These are phyloP conservation scores for Napeogenes inachia DNA, from an alignment of 2,888 invertebrate genomes.

Conservation along the genomic window DNA sequence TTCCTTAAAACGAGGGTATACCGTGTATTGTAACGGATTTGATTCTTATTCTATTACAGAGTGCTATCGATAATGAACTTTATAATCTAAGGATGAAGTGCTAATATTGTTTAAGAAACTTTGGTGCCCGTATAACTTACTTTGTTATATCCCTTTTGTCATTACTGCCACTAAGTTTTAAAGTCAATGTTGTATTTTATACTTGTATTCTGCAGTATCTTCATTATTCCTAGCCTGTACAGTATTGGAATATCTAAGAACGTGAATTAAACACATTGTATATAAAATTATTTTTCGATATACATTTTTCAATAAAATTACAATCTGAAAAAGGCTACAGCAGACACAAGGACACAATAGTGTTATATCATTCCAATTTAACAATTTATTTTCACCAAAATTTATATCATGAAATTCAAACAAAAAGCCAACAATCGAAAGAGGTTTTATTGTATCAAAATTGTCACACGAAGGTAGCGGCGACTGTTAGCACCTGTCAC, in stretches of 20 bases:
- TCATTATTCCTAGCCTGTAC: too few relatives aligned
- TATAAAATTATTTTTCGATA: too few relatives aligned
- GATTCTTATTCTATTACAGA: slow-evolving; percentile 17
- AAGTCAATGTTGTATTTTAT: slow-evolving; percentile 27
- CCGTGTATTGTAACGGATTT: slow-evolving; percentile 7
- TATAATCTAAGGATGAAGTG: slow-evolving; percentile 23
- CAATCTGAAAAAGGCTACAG: too few relatives aligned
- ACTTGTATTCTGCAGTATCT: slow-evolving; percentile 21
- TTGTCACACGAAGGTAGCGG: slow-evolving; percentile 17
- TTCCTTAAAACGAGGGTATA: slow-evolving; percentile 5
- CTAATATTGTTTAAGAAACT: slow-evolving; percentile 23
- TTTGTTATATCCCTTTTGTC: slow-evolving; percentile 34
- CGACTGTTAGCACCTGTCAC: slow-evolving; percentile 60
- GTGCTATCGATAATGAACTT: slow-evolving; percentile 26
- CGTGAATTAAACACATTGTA: too few relatives aligned
- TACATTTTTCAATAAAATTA: too few relatives aligned
- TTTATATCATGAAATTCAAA: slow-evolving; percentile 1
- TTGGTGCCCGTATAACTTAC: slow-evolving; percentile 31
- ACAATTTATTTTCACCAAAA: neutral
- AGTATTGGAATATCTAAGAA: too few relatives aligned
- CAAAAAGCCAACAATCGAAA: slow-evolving; percentile 1
- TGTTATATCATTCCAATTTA: neutral
- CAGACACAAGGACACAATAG: too few relatives aligned
- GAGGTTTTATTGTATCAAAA: slow-evolving; percentile 14
- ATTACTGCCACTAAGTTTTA: slow-evolving; percentile 33